These are phyloP conservation scores for Nymphicus hollandicus DNA, from an alignment of 2,113 vertebrate genomes.

Conservation along the genomic window DNA sequence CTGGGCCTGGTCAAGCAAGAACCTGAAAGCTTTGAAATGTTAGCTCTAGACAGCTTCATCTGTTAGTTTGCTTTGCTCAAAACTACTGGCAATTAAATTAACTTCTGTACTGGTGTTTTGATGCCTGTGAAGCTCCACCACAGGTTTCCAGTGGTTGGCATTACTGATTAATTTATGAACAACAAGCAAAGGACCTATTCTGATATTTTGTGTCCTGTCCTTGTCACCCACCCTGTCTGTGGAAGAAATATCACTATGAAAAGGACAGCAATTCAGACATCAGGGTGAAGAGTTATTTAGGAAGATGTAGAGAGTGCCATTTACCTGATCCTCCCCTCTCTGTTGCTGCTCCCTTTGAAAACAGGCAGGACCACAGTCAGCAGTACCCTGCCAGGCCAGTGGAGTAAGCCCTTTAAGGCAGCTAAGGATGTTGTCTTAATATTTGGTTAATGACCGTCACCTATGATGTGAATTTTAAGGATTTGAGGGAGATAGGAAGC, in stretches of 20 bases:
- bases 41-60: neutral
- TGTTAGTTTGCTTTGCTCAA: neutral
- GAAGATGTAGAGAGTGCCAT: neutral
- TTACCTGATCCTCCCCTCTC: neutral
- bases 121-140: neutral
- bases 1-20: neutral
- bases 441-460: neutral
- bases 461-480: neutral
- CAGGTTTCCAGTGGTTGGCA: neutral
- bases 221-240: fast-evolving
- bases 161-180: neutral
- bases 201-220: neutral
- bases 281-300: neutral
- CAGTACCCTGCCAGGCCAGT: neutral
- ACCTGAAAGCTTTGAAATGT: neutral
- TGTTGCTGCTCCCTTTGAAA: neutral
- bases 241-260: neutral
- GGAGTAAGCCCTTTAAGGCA: neutral
- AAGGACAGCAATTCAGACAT: neutral
- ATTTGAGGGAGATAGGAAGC: neutral
- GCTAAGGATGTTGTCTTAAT: neutral
- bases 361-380: neutral
- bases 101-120: neutral
- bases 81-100: neutral
- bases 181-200: neutral